Base-by-base conservation (phyloP, 2,797 vertebrate genomes). In the Enteromius trimaculatus region DNA sequence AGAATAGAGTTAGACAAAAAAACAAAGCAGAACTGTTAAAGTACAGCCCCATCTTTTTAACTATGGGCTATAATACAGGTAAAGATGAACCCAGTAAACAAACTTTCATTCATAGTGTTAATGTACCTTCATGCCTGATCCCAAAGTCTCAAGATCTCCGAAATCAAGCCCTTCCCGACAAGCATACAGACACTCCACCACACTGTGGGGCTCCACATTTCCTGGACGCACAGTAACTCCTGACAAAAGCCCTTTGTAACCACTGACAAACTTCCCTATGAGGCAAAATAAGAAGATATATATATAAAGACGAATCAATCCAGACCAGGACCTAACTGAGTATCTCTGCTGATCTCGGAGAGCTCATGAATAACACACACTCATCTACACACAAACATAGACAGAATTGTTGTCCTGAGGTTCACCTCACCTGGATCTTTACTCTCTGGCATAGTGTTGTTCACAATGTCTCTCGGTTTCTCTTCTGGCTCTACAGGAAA, bases 161-260 rank as follows among this genome's bases (percentile, higher is more conserved):
- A 99, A 99, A 94, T 99, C 98, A 90, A 99, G 95, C 70, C 98
- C 98, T 93, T 99, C 98, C 91, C 97, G 96, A 94, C 98, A 99
- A 92, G 98, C 97, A 83, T 98, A 99, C 81, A 99, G 96, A 92
- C 98, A 99, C 93, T 99, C 97, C 90, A 99, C 97, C 91, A 99
- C 98, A 86, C 97, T 98, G 88, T 98, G 97, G 86, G 96, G 97
- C 92, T 99, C 98, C 93, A 98, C 96, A 81, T 95, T 97, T 84
- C 98, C 98, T 34, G 97, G 96, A 82, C 98, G 97, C 88, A 98
- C 95, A 81, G 97, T 98, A 93, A 99, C 96, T 86, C 98, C 98
- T 77, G 98, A 98, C 95, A 99, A 92, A 93, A 98, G 96, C 91
- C 98, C 98, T 0, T 97, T 97, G 93, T 98, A 99, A 84, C 97